Conservation (phyloP, 2,113 vertebrate genomes). For the Dascyllus trimaculatus region DNA sequence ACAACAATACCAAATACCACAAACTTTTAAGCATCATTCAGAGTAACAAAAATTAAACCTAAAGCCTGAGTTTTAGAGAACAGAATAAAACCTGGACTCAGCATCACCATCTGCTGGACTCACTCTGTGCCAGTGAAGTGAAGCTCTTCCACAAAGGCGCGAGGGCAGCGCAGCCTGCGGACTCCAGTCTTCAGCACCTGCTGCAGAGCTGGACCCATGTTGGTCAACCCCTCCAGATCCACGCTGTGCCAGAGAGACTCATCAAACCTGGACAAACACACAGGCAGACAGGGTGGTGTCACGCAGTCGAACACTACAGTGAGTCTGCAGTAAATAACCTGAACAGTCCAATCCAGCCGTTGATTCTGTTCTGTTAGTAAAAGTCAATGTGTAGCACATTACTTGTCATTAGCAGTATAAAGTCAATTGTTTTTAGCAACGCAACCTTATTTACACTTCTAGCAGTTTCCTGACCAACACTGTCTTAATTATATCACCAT, state of each 20-base stretch:
- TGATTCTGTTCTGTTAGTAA: too few species aligned
- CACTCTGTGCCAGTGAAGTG: constrained; percentile 85
- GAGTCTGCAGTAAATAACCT: not conserved
- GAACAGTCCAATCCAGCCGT: not conserved
- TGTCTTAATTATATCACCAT: too few species aligned
- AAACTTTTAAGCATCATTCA: too few species aligned
- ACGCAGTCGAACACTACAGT: too few species aligned
- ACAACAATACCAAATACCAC: too few species aligned
- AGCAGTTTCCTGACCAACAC: too few species aligned
- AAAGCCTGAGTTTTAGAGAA: not conserved
- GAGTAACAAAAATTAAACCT: not conserved
- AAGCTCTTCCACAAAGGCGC: constrained; percentile 86
- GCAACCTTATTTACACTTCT: too few species aligned
- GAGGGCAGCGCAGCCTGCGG: constrained; percentile 89
- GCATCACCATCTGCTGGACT: constrained; percentile 39
- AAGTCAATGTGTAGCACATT: too few species aligned
- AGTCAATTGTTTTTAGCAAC: too few species aligned
- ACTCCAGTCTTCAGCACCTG: constrained; percentile 87
- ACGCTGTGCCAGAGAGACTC: constrained; percentile 94
- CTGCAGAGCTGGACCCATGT: constrained; percentile 84
- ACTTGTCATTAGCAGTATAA: too few species aligned
- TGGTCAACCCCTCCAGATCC: constrained; percentile 88
- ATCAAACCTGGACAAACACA: constrained; percentile 86
- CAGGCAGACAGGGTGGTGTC: constrained; percentile 1
- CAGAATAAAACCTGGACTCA: not conserved